These are phyloP conservation scores for Hybos culiciformis DNA, from an alignment of 2,888 invertebrate species.

Conservation along the genomic window DNA sequence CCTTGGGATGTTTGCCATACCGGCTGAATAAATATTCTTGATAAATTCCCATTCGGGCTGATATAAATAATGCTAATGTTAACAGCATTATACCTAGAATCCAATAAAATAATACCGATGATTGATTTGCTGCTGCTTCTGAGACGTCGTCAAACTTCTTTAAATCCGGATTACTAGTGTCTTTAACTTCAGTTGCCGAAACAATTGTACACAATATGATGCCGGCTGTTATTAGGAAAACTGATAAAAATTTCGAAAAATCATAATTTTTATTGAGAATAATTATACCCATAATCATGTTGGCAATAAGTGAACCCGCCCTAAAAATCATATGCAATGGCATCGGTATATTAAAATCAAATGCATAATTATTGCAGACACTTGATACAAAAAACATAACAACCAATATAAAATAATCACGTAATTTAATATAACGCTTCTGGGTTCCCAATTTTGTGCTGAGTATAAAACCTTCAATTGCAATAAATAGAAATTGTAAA, in stretches of 20 bases:
- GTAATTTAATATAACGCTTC: slow-evolving; percentile 57
- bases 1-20: slow-evolving; percentile 81
- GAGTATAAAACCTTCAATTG: slow-evolving; percentile 75
- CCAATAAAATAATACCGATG: slow-evolving; percentile 39
- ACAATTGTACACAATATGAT: slow-evolving; percentile 80
- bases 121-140: slow-evolving; percentile 1
- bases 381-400: slow-evolving; percentile 83
- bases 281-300: slow-evolving; percentile 82
- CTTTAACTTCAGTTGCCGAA: slow-evolving; percentile 55
- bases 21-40: slow-evolving; percentile 71
- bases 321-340: slow-evolving; percentile 97
- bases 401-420: slow-evolving; percentile 70
- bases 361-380: slow-evolving; percentile 88
- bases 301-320: slow-evolving; percentile 91
- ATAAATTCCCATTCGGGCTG: slow-evolving; percentile 86
- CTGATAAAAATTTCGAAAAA: slow-evolving; percentile 73
- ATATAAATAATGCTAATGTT: slow-evolving; percentile 73
- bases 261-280: slow-evolving; percentile 70
- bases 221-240: slow-evolving; percentile 78
- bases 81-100: slow-evolving; percentile 61
- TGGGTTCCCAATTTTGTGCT: slow-evolving; percentile 73
- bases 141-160: slow-evolving; percentile 5
- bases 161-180: slow-evolving; percentile 45
- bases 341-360: slow-evolving; percentile 93
- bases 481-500: slow-evolving; percentile 82